These are phyloP conservation scores for Ochropleura leucogaster DNA, from an alignment of 2,888 invertebrate genomes.

Conservation along the genomic window DNA sequence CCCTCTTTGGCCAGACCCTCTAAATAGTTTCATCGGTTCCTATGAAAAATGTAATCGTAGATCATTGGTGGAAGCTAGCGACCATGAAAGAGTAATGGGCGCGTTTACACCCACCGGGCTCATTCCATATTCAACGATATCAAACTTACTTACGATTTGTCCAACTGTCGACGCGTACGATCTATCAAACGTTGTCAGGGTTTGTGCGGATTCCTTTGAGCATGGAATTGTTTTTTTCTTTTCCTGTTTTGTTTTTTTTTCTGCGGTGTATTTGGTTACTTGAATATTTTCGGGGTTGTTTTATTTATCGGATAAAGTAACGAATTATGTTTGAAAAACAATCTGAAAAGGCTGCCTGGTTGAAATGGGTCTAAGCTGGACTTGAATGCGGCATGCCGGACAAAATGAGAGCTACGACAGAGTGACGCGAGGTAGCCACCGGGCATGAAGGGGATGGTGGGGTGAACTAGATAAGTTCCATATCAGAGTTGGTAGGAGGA, in stretches of 20 bases:
- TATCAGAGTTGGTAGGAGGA: no score
- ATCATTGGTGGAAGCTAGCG: conserved; percentile 74
- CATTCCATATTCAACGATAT: conserved; percentile 79
- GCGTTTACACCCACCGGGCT: conserved; percentile 73
- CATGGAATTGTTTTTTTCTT: conserved; percentile 58
- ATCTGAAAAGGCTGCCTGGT: no score
- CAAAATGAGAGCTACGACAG: no score
- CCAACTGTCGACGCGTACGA: conserved; percentile 55
- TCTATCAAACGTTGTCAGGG: conserved; percentile 63
- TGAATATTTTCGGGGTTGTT: not conserved
- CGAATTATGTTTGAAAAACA: no score
- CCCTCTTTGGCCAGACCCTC: conserved; percentile 60
- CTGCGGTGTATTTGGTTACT: not conserved
- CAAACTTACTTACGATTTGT: conserved; percentile 74
- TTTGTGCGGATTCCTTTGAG: conserved; percentile 46
- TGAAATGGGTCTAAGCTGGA: no score
- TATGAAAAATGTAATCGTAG: conserved; percentile 82
- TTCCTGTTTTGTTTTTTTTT: conserved; percentile 17
- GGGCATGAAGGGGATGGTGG: no score
- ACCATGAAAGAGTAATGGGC: conserved; percentile 73
- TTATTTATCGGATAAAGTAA: no score
- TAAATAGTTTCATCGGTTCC: conserved; percentile 77
- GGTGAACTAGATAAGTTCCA: no score
- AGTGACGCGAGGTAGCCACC: no score
- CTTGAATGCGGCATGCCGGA: no score